phyloP scores from a whole-genome alignment of 2,113 vertebrate species.

The Zosterops pallidus region DNA sequence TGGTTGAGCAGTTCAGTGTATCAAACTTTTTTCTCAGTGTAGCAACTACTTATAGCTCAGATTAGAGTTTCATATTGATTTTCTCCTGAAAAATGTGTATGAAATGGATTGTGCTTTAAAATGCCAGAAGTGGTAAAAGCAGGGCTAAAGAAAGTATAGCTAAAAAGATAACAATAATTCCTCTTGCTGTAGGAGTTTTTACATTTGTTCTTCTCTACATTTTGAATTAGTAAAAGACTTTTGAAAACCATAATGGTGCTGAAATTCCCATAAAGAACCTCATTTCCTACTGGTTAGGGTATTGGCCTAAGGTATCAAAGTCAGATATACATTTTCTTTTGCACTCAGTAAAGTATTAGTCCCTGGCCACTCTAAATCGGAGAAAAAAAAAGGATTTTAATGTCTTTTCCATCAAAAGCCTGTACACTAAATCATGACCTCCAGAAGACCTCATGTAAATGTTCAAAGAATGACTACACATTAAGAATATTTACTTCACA shows the following conservation, averaged over 20 bases:
- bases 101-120: slow-evolving; percentile 30
- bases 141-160: not conserved
- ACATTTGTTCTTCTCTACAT: not conserved
- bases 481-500: not conserved
- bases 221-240: slow-evolving; percentile 1
- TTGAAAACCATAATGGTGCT: not conserved
- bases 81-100: slow-evolving; percentile 14
- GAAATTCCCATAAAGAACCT: not conserved
- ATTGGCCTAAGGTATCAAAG: not conserved
- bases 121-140: slow-evolving; percentile 1
- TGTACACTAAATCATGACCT: not conserved
- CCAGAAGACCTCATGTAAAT: not conserved
- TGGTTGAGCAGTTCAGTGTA: slow-evolving; percentile 40
- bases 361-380: not conserved
- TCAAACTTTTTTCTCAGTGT: slow-evolving; percentile 30
- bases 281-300: not conserved
- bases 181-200: not conserved
- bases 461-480: not conserved
- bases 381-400: not conserved
- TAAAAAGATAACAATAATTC: not conserved
- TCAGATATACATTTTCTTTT: not conserved
- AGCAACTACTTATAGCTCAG: slow-evolving; percentile 19
- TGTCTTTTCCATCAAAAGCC: not conserved
- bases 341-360: not conserved
- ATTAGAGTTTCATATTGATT: slow-evolving; percentile 52